Base-by-base conservation (phyloP, 2,888 invertebrate species). In the Lordiphosa fenestrarum region DNA sequence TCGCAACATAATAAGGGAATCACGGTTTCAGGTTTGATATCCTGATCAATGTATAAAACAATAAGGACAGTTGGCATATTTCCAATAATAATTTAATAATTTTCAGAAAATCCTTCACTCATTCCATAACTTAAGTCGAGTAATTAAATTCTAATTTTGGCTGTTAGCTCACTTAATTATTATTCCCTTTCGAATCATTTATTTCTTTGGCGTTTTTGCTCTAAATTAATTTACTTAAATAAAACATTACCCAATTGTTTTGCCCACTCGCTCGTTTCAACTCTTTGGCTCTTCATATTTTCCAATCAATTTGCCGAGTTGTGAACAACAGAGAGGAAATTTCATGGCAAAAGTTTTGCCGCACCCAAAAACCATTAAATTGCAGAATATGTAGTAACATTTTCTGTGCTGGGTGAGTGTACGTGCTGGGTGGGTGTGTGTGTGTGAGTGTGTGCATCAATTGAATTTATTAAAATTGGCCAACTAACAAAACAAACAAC, bases 301-400 rank as follows among this genome's bases (percentile, higher is more conserved):
- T 71, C 59, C 66, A 71, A 75, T 82, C 64, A 69, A 71, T 63
- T 74, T 71, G 52, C 60, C 52, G 33, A 37, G 59, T 41, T 36
- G 36, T 39, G 51, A 56, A 33, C 23, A 10, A 33, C 33, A 54
- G 46, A 23, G 30, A 9, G 30, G 9, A 77, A 74, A 60, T 72
- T 72, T 44, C 55, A 66, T 61, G 57, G 60, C 5, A 42, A 69
- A 80, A 74, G 57, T 75, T 81, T 73, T 47, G 37, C 39, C 33
- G 37, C 55, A 37, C 12, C 25, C 41, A 38, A 23, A 42, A 47
- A 47, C 10, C 53, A 54, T 37, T 35, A 55, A 63, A 47, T 36
- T 47, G 38, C 3, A 9, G 9, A 33, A 48, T 46, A 46, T 41
- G 36, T 55, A 64, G 35, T 38, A 33, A 50, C 25, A 50, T 38